Evolutionary conservation across 1,140 invertebrate genomes (phyloP).

Genomic region (Apolygus lucorum): DNA sequence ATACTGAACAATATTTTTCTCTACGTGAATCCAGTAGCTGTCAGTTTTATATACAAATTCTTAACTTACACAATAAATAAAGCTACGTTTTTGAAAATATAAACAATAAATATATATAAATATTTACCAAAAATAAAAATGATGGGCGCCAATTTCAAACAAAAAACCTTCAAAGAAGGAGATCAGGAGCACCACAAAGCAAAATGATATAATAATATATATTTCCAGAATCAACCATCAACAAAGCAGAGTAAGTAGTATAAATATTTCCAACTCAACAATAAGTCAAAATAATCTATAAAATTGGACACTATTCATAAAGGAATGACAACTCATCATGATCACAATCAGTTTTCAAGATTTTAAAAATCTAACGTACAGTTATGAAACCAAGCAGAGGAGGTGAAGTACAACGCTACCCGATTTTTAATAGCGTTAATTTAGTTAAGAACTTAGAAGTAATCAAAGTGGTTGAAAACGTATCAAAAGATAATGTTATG

Average conservation of each 20-base stretch:
- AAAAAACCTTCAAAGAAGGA: background rate
- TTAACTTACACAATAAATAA: background rate
- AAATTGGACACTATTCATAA: background rate
- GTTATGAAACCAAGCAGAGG: too few relatives aligned
- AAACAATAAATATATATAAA: background rate
- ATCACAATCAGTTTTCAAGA: background rate
- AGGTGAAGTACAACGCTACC: background rate
- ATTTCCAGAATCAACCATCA: background rate
- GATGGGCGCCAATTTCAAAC: background rate
- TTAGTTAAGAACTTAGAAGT: background rate
- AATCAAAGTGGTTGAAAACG: background rate
- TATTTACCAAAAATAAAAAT: background rate
- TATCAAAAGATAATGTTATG: background rate
- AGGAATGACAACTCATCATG: background rate
- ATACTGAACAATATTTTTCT: background rate
- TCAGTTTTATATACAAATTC: background rate
- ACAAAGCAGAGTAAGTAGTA: background rate
- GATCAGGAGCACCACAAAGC: background rate
- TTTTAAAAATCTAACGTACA: background rate
- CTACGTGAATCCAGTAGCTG: background rate
- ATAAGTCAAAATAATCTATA: background rate
- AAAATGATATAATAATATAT: background rate
- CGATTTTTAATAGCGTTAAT: background rate
- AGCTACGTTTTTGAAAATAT: background rate
- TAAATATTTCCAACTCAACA: background rate